phyloP scores from a whole-genome alignment of 2,797 vertebrate genomes.

The Carcharodon carcharias region DNA sequence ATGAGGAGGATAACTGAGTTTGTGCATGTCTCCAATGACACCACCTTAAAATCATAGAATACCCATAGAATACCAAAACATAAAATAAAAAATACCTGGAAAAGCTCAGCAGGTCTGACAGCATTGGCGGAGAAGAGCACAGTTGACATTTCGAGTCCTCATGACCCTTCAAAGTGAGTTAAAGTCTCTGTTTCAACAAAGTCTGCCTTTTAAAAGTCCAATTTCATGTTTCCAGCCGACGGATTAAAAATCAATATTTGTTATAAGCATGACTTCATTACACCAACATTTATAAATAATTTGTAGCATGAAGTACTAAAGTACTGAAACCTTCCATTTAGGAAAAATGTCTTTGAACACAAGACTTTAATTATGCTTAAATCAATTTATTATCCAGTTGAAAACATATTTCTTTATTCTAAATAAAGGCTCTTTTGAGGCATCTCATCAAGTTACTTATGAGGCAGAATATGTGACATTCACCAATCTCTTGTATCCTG shows the following conservation, averaged over 20 bases:
- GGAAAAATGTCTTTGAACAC: not conserved
- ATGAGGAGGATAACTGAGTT: not conserved
- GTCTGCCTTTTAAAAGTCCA: too few relatives aligned
- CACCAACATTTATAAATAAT: not conserved
- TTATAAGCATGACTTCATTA: too few relatives aligned
- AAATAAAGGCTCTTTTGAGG: not conserved
- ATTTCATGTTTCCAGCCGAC: too few relatives aligned
- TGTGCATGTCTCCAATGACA: not conserved
- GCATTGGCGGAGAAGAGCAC: too few relatives aligned
- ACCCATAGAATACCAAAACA: too few relatives aligned
- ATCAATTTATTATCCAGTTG: not conserved
- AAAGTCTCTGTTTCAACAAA: too few relatives aligned
- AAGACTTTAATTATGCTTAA: not conserved
- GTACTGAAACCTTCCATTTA: not conserved
- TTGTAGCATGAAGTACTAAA: not conserved
- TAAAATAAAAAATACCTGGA: too few relatives aligned
- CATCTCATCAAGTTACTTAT: not conserved
- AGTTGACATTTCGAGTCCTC: too few relatives aligned
- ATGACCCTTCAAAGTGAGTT: too few relatives aligned
- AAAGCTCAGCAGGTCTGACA: too few relatives aligned
- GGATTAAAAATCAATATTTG: too few relatives aligned
- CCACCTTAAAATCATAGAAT: not conserved
- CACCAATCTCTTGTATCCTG: not conserved
- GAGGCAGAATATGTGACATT: not conserved
- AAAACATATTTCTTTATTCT: not conserved